Conservation (phyloP, 2,888 invertebrate genomes). For the Tenthredo notha region DNA sequence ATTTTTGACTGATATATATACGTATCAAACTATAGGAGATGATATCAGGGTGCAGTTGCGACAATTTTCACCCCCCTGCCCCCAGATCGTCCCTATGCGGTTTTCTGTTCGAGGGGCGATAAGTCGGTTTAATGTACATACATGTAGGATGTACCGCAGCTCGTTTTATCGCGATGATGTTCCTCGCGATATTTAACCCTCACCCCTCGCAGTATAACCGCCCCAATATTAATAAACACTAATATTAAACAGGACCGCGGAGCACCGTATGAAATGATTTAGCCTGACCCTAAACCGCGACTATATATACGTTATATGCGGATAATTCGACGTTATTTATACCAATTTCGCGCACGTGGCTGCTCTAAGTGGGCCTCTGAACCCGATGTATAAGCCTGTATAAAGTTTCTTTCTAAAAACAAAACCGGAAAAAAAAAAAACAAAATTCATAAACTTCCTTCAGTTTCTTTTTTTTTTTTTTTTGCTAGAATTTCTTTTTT, state of each 20-base stretch:
- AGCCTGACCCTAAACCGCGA: neutral
- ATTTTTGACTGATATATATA: neutral
- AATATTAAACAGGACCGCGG: slow-evolving; percentile 24
- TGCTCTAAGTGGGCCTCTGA: neutral
- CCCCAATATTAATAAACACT: slow-evolving; percentile 47
- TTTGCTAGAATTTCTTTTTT: neutral
- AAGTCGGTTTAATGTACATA: neutral
- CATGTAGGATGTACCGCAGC: neutral
- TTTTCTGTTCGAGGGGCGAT: neutral
- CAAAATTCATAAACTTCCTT: no score
- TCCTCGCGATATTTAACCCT: slow-evolving; percentile 25
- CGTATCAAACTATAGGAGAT: neutral
- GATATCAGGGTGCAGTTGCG: no score
- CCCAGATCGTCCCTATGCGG: neutral
- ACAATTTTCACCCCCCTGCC: neutral
- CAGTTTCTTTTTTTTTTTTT: no score
- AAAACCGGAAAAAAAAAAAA: neutral
- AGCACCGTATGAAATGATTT: slow-evolving; percentile 38
- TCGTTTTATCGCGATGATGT: slow-evolving; percentile 14
- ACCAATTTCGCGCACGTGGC: slow-evolving; percentile 45
- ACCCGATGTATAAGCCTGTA: neutral
- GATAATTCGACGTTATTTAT: slow-evolving; percentile 18
- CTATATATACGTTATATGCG: neutral
- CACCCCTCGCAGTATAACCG: neutral
- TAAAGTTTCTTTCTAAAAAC: neutral